Base-by-base conservation (phyloP, 2,888 invertebrate species). In the Apocheima hispidaria region DNA sequence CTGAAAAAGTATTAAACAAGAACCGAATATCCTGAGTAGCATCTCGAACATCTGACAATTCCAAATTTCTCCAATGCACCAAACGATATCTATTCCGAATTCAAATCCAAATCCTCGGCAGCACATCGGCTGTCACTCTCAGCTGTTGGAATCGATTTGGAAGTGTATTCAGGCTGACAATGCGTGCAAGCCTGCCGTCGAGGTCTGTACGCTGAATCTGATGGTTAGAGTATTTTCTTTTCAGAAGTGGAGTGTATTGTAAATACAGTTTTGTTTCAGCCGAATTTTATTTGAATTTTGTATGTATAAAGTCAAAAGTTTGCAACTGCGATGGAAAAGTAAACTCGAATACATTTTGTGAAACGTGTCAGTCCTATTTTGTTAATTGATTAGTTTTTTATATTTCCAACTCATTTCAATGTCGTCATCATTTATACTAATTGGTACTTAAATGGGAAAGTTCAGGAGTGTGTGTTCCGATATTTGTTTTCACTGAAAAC, bases 151-250 rank as follows among this genome's bases (percentile, higher is more conserved):
- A 91, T 89, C 92, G 91, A 92, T 91, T 92, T 88, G 86, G 88
- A 87, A 88, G 89, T 91, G 90, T 90, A 92, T 92, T 90, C 88
- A 85, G 82, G 78, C 84, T 88, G 92, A 91, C 91, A 90, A 89
- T 88, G 85, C 87, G 87, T 86, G 87, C 83, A 80, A 79, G 81
- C 80, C 81, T 84, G 81, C 81, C 79, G 75, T 77, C 69, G 74
- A 74, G 83, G 83, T 87, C 84, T 85, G 78, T 14, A 79, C 56
- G n/a, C 51, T 53, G 49, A 41, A 61, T 55, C 49, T 53, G 59
- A 60, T 56, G 57, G 43, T 63, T 21, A 18, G 41, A 36, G 40
- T 54, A 41, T 52, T 54, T 60, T 63, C 53, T 60, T 58, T 57
- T 50, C 23, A 30, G 46, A 18, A 35, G 18, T 40, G 20, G 41